Conservation (phyloP, 1,140 invertebrate species). For the Atta texana region DNA sequence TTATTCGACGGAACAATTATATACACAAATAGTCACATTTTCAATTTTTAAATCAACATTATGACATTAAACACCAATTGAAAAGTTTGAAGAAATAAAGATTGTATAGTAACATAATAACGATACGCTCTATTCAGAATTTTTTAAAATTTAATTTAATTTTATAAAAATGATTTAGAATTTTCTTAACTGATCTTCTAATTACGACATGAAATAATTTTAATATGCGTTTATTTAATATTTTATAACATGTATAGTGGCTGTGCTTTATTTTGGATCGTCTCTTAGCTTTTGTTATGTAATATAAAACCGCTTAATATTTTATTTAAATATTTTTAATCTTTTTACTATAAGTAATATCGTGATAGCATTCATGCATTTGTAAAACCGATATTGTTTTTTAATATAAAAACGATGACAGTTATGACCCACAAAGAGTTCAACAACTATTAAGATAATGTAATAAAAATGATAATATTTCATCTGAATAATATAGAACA, state of each 20-base stretch:
- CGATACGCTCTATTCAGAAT: background rate
- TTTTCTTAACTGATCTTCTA: background rate
- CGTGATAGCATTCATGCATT: constrained; percentile 56
- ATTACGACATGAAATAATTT: constrained; percentile 10
- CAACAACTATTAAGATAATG: background rate
- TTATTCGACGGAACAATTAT: background rate
- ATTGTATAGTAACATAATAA: background rate
- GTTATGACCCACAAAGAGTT: constrained; percentile 7
- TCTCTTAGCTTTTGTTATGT: constrained; percentile 40
- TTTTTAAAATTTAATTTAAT: constrained; percentile 40
- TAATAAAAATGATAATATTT: constrained; percentile 21
- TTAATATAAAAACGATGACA: constrained; percentile 25
- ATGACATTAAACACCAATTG: constrained; percentile 8
- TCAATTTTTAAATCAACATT: constrained; percentile 24
- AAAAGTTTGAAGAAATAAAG: constrained; percentile 4
- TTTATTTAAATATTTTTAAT: constrained; percentile 39
- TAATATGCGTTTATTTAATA: constrained; percentile 46
- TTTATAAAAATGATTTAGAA: background rate
- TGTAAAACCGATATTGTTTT: constrained; percentile 56
- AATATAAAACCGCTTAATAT: constrained; percentile 41
- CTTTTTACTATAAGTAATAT: constrained; percentile 18
- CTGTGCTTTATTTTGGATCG: constrained; percentile 64
- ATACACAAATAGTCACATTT: background rate
- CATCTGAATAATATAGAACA: background rate
- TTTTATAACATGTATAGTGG: constrained; percentile 59